These are phyloP conservation scores for Acrossocheilus fasciatus DNA, from an alignment of 2,797 vertebrate species.

Conservation along the genomic window DNA sequence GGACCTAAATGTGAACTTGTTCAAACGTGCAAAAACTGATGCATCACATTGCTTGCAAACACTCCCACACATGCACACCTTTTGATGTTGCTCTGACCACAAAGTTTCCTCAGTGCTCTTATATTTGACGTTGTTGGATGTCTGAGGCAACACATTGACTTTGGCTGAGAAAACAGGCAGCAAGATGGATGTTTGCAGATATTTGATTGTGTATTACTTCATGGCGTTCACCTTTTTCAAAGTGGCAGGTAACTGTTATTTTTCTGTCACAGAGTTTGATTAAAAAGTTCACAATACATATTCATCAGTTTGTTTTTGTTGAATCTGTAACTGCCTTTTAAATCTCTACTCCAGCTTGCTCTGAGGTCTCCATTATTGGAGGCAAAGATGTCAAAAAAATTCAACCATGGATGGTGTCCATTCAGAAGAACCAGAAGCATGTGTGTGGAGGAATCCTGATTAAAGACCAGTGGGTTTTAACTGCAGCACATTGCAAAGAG, in stretches of 20 bases:
- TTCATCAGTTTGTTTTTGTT: background rate
- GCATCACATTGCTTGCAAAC: conserved; percentile 24
- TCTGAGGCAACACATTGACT: background rate
- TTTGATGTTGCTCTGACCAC: conserved; percentile 29
- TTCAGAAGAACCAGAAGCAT: conserved; percentile 40
- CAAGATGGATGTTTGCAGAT: conserved; percentile 5
- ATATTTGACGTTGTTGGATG: background rate
- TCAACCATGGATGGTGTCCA: conserved; percentile 63
- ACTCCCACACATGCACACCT: background rate
- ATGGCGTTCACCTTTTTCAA: conserved; percentile 3
- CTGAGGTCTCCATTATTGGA: conserved; percentile 54
- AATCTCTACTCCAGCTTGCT: conserved; percentile 50
- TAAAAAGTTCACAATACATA: background rate
- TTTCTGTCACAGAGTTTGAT: conserved; percentile 1
- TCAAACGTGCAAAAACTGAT: background rate
- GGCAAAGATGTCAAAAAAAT: conserved; percentile 60
- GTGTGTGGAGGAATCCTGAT: conserved; percentile 63
- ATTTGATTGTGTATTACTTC: conserved; percentile 22
- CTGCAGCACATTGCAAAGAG: conserved; percentile 58
- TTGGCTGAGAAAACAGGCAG: background rate
- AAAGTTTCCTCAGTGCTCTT: background rate
- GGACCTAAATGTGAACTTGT: background rate
- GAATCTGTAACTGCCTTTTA: background rate
- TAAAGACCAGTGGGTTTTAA: conserved; percentile 61
- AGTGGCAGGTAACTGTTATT: conserved; percentile 21